A percentile compares a stretch with the other conserved stretches of the same genome.
These are phyloP conservation scores for Hirtodrosophila cameraria DNA, from an alignment of 2,888 invertebrate species.

Conservation along the genomic window DNA sequence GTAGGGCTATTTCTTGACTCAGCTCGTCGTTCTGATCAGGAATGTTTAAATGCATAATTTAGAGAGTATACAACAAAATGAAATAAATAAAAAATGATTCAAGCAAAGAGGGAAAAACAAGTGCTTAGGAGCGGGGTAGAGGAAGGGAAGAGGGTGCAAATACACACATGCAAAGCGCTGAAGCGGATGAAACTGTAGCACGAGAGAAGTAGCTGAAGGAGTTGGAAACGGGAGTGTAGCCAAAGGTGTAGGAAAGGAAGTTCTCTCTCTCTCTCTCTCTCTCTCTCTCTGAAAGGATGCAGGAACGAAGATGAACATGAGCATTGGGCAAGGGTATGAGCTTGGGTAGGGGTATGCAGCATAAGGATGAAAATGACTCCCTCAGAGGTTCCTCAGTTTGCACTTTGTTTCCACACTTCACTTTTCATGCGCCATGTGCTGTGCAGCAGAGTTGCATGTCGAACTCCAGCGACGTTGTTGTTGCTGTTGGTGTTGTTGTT, in stretches of 20 bases:
- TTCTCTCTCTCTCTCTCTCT: slow-evolving; percentile 6
- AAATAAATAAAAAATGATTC: slow-evolving; percentile 2
- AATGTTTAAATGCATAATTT: too few relatives aligned
- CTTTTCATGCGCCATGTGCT: slow-evolving; percentile 58
- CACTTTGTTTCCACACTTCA: slow-evolving; percentile 74
- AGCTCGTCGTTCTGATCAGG: too few relatives aligned
- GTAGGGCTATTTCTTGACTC: too few relatives aligned
- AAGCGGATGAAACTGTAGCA: slow-evolving; percentile 26
- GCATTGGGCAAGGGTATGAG: too few relatives aligned
- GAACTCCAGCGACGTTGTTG: slow-evolving; percentile 9
- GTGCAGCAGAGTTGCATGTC: slow-evolving; percentile 21
- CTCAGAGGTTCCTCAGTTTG: slow-evolving; percentile 3
- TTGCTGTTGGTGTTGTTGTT: slow-evolving; percentile 3
- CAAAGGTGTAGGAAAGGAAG: slow-evolving; percentile 17
- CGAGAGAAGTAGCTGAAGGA: slow-evolving; percentile 11
- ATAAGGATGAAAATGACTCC: too few relatives aligned
- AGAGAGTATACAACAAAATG: too few relatives aligned
- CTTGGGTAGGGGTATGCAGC: too few relatives aligned
- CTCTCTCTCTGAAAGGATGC: slow-evolving; percentile 31
- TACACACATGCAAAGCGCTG: slow-evolving; percentile 22
- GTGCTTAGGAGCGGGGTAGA: too few relatives aligned
- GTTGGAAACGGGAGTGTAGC: too few relatives aligned
- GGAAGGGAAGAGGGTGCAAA: slow-evolving; percentile 1
- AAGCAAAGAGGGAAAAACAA: slow-evolving; percentile 1
- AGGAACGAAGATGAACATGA: slow-evolving; percentile 13